phyloP scores from a whole-genome alignment of 2,113 vertebrate species.

The Scomber colias region DNA sequence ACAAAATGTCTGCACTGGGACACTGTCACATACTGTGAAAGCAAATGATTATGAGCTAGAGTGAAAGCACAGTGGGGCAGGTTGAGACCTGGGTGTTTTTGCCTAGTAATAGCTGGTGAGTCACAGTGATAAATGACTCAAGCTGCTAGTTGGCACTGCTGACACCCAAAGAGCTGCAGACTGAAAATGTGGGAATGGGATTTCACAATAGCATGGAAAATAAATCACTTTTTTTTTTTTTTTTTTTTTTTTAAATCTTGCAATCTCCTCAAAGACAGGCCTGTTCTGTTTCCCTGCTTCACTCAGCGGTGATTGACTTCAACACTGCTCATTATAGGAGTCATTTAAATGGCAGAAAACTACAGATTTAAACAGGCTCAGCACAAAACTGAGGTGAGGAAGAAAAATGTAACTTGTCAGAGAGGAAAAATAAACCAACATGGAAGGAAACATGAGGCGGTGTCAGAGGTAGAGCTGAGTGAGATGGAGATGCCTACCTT shows the following conservation, averaged over 20 bases:
- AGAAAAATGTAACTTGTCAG: not conserved
- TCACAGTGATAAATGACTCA: conserved; percentile 75
- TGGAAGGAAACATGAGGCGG: conserved; percentile 4
- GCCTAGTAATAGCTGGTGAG: conserved; percentile 72
- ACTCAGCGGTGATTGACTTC: conserved; percentile 17
- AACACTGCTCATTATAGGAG: conserved; percentile 12
- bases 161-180: conserved; percentile 52
- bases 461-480: conserved; percentile 46
- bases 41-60: conserved; percentile 51
- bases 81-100: conserved; percentile 56
- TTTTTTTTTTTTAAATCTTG: not conserved
- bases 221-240: conserved; percentile 17
- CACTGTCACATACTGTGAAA: conserved; percentile 43
- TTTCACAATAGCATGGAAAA: conserved; percentile 43
- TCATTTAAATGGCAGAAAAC: conserved; percentile 1
- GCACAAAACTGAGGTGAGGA: not conserved
- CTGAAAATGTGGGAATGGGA: conserved; percentile 32
- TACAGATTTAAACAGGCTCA: conserved; percentile 11
- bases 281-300: conserved; percentile 24
- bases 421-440: not conserved
- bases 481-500: conserved; percentile 92
- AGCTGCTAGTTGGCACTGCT: conserved; percentile 63
- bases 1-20: conserved; percentile 44
- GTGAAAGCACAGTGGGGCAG: conserved; percentile 47
- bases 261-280: conserved; percentile 28